A percentile compares a stretch with the other conserved stretches of the same genome.
These are phyloP conservation scores for Ascidia mentula DNA, from an alignment of 23 tunicate species.

Conservation along the genomic window DNA sequence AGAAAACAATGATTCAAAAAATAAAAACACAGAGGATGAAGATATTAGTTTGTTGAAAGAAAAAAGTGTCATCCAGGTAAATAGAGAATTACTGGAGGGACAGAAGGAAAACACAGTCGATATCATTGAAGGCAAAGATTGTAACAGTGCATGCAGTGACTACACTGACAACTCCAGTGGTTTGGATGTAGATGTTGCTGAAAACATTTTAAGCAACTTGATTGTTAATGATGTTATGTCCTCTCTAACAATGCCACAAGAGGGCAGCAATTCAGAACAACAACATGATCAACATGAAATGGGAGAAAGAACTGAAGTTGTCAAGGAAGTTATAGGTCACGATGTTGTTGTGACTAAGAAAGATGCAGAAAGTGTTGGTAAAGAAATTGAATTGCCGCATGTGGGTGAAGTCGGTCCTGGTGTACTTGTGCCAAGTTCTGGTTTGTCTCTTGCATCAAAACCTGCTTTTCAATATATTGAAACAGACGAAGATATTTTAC, in stretches of 20 bases:
- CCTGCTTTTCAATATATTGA: neutral
- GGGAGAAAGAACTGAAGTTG: neutral
- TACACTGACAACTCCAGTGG: neutral
- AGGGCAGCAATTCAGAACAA: neutral
- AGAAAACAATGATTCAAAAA: too few relatives aligned
- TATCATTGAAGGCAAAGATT: neutral
- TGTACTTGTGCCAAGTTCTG: neutral
- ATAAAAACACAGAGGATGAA: too few relatives aligned
- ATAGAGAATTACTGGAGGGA: too few relatives aligned
- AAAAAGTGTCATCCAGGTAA: too few relatives aligned
- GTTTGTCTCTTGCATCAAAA: neutral
- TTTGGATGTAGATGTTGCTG: conserved; percentile 13
- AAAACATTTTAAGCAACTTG: conserved; percentile 19
- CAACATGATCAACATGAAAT: neutral
- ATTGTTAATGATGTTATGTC: conserved; percentile 14
- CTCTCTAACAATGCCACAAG: neutral
- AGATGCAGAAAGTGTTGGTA: neutral
- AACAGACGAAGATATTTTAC: conserved; percentile 14
- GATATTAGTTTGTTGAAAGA: too few relatives aligned
- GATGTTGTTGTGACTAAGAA: neutral
- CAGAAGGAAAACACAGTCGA: too few relatives aligned
- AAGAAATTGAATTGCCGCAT: neutral
- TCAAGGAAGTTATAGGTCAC: neutral
- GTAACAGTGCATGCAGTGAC: neutral
- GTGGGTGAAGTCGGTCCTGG: neutral